These are phyloP conservation scores for Brachyptera risi DNA, from an alignment of 2,888 invertebrate species.

Conservation along the genomic window DNA sequence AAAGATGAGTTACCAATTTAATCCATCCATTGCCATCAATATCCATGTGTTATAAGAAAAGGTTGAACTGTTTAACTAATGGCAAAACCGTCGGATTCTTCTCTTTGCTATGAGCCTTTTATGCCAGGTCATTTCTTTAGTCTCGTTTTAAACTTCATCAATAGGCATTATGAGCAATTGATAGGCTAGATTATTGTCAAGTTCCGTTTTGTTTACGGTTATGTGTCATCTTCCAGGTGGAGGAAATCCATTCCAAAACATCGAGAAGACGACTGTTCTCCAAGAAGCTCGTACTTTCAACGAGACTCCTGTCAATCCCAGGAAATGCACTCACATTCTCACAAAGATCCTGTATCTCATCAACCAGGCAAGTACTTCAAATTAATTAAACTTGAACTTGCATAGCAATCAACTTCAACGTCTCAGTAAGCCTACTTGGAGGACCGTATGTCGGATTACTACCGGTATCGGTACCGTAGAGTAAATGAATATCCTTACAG, in stretches of 20 bases:
- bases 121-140: not conserved
- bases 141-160: too few species aligned
- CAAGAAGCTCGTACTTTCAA: constrained; percentile 98
- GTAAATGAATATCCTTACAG: too few species aligned
- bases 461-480: too few species aligned
- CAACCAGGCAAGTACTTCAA: constrained; percentile 63
- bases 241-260: constrained; percentile 82
- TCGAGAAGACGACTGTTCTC: constrained; percentile 94
- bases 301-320: constrained; percentile 93
- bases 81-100: too few species aligned
- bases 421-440: not conserved
- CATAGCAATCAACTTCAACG: too few species aligned
- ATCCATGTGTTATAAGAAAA: too few species aligned
- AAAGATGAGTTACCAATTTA: too few species aligned
- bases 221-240: constrained; percentile 52
- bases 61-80: not conserved
- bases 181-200: not conserved
- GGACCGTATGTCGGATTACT: not conserved
- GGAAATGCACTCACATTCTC: constrained; percentile 93
- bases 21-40: too few species aligned
- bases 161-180: not conserved
- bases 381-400: not conserved
- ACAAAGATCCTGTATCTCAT: constrained; percentile 94
- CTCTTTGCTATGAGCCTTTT: too few species aligned
- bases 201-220: too few species aligned